Evolutionary conservation across 2,113 vertebrate species (phyloP).

Genomic region (Meleagris gallopavo): DNA sequence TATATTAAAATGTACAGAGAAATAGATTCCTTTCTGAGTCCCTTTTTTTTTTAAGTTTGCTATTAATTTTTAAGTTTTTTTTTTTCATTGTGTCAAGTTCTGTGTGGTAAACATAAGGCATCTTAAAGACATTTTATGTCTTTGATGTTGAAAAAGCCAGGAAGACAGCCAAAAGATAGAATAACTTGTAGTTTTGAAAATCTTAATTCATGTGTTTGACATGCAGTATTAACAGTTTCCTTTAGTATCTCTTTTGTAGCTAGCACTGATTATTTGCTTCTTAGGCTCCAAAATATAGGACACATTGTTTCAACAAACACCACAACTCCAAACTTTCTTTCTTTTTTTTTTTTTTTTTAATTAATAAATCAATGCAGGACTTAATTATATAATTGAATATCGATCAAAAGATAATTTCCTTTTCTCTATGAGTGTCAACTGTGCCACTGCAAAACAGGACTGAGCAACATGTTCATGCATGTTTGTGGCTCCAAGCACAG

Average conservation of each 20-base stretch:
- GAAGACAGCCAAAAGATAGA: background rate
- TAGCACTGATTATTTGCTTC: background rate
- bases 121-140: background rate
- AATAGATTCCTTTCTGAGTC: background rate
- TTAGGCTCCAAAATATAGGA: background rate
- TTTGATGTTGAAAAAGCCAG: background rate
- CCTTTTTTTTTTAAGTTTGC: background rate
- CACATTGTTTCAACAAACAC: background rate
- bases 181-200: background rate
- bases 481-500: constrained; percentile 67
- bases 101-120: background rate
- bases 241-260: background rate
- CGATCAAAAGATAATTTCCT: background rate
- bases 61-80: background rate
- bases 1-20: background rate
- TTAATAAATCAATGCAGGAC: constrained; percentile 11
- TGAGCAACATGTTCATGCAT: constrained; percentile 72
- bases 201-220: background rate
- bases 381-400: constrained; percentile 70
- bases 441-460: constrained; percentile 45
- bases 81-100: background rate
- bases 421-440: constrained; percentile 68
- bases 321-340: background rate
- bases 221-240: background rate
- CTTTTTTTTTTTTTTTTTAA: background rate